A percentile compares a stretch with the other conserved stretches of the same genome.
Conservation (phyloP, 1,140 invertebrate species). For the Pseudomyrmex cubaensis region DNA sequence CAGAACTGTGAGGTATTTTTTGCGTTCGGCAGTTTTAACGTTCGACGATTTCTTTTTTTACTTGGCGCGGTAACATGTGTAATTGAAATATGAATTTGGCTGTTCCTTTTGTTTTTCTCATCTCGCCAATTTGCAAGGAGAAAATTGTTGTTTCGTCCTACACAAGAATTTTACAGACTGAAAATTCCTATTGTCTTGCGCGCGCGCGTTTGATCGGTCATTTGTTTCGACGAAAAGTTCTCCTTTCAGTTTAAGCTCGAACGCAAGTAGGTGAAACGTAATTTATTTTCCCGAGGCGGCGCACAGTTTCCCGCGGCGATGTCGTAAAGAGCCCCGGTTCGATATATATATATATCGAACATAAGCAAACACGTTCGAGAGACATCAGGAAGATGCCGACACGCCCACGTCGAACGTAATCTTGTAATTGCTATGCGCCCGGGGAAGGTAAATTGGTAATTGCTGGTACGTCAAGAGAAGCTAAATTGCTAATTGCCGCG, state of each 20-base stretch:
- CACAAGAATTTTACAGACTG: neutral
- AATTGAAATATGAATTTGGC: too few relatives aligned
- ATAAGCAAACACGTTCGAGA: constrained; percentile 52
- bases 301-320: constrained; percentile 12
- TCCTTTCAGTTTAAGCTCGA: neutral
- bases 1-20: neutral
- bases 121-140: neutral
- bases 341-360: neutral
- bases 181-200: neutral
- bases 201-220: neutral
- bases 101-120: neutral
- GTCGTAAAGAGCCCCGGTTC: constrained; percentile 24
- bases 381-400: constrained; percentile 20
- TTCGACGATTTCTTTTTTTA: neutral
- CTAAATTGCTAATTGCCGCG: constrained; percentile 51
- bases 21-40: constrained; percentile 25
- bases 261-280: constrained; percentile 30
- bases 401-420: constrained; percentile 12
- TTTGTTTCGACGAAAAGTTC: constrained; percentile 17
- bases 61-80: neutral
- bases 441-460: constrained; percentile 52
- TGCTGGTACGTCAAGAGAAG: constrained; percentile 46
- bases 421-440: constrained; percentile 47
- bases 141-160: neutral
- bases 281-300: constrained; percentile 39